Evolutionary conservation across 2,888 invertebrate genomes (phyloP).

Genomic region (Argynnis bischoffii): DNA sequence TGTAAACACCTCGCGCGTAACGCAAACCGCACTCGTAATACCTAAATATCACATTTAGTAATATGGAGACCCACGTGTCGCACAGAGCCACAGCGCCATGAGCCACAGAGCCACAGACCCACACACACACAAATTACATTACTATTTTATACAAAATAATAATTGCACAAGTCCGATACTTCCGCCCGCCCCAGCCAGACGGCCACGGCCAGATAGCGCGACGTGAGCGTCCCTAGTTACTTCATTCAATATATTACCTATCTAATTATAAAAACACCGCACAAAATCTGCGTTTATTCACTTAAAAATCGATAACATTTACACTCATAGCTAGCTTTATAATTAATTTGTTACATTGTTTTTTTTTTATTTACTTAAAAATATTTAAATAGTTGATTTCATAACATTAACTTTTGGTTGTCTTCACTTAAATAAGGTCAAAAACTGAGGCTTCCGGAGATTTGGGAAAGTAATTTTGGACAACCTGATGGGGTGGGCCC

Average conservation of each 20-base stretch:
- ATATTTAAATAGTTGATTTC: constrained; percentile 80
- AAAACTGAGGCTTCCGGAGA: constrained; percentile 70
- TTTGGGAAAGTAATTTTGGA: constrained; percentile 47
- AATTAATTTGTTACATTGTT: constrained; percentile 81
- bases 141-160: constrained; percentile 82
- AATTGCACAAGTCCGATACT: constrained; percentile 81
- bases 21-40: constrained; percentile 78
- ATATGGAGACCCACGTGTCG: constrained; percentile 79
- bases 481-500: constrained; percentile 55
- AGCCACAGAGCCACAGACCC: constrained; percentile 37
- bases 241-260: constrained; percentile 83
- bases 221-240: constrained; percentile 67
- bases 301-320: constrained; percentile 82
- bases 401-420: constrained; percentile 82
- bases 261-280: constrained; percentile 83
- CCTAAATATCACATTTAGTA: constrained; percentile 84
- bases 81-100: constrained; percentile 4
- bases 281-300: constrained; percentile 80
- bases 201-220: constrained; percentile 51
- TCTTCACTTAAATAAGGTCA: constrained; percentile 74
- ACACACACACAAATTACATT: constrained; percentile 78
- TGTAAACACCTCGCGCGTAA: constrained; percentile 59
- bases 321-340: constrained; percentile 82
- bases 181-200: constrained; percentile 59
- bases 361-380: constrained; percentile 75